phyloP scores from a whole-genome alignment of 2,888 invertebrate genomes.

The Diarsia rubi region DNA sequence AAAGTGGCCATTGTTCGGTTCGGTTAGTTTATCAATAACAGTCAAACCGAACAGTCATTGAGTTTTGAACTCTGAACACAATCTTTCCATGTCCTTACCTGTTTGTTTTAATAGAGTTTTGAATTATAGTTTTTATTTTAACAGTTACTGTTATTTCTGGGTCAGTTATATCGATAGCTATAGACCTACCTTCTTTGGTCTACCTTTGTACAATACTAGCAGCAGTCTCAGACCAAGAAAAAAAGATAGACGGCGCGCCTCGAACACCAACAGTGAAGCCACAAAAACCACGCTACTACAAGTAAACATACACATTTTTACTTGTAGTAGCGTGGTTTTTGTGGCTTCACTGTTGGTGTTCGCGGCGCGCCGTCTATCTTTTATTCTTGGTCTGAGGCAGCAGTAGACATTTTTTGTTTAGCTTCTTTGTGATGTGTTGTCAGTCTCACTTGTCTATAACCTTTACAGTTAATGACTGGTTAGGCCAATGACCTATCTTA shows the following conservation, averaged over 20 bases:
- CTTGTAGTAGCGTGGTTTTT: too few relatives aligned
- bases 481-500: background rate
- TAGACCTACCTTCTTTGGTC: too few relatives aligned
- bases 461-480: background rate
- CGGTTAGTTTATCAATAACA: background rate
- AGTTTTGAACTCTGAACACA: background rate
- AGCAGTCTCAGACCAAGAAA: too few relatives aligned
- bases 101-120: background rate
- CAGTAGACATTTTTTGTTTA: background rate
- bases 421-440: background rate
- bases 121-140: background rate
- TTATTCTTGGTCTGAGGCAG: too few relatives aligned
- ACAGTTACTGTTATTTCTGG: too few relatives aligned
- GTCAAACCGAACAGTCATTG: background rate
- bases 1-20: background rate
- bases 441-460: background rate
- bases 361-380: too few relatives aligned
- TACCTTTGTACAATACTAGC: background rate
- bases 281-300: too few relatives aligned
- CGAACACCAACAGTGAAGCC: too few relatives aligned
- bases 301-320: too few relatives aligned
- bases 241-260: too few relatives aligned
- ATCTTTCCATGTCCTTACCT: background rate
- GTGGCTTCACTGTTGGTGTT: too few relatives aligned
- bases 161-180: too few relatives aligned